Evolutionary conservation across 2,113 vertebrate species (phyloP).

Genomic region (Isichthys henryi): DNA sequence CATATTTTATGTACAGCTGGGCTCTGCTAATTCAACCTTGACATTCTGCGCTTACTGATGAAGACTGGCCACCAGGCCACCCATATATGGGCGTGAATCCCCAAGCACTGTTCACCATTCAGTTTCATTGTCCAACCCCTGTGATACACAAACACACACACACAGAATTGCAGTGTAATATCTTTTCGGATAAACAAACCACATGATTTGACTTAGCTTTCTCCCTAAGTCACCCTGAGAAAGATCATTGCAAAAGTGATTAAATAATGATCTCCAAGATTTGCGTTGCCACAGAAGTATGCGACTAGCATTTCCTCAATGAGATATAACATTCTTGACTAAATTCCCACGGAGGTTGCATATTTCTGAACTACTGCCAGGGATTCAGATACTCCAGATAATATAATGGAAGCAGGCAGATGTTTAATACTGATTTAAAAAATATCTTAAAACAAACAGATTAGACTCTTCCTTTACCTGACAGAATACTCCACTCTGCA

Average conservation of each 20-base stretch:
- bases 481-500: not conserved
- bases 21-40: not conserved
- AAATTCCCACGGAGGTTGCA: not conserved
- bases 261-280: not conserved
- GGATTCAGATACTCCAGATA: not conserved
- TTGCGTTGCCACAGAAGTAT: not conserved
- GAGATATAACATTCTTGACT: not conserved
- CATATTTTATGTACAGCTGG: not conserved
- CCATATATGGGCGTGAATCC: not conserved
- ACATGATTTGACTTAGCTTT: not conserved
- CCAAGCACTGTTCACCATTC: not conserved
- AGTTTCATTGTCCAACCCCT: not conserved
- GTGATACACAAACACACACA: not conserved
- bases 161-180: not conserved
- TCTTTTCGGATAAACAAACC: not conserved
- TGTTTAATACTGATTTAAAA: not conserved
- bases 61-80: not conserved
- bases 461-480: not conserved
- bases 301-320: not conserved
- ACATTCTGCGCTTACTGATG: not conserved
- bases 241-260: not conserved
- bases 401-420: not conserved
- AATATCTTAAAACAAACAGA: not conserved
- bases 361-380: not conserved
- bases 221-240: not conserved